Percentiles rank a stretch among this genome's conserved stretches.
Evolutionary conservation across 2,113 vertebrate species (phyloP).

Genomic region (Odontesthes bonariensis): DNA sequence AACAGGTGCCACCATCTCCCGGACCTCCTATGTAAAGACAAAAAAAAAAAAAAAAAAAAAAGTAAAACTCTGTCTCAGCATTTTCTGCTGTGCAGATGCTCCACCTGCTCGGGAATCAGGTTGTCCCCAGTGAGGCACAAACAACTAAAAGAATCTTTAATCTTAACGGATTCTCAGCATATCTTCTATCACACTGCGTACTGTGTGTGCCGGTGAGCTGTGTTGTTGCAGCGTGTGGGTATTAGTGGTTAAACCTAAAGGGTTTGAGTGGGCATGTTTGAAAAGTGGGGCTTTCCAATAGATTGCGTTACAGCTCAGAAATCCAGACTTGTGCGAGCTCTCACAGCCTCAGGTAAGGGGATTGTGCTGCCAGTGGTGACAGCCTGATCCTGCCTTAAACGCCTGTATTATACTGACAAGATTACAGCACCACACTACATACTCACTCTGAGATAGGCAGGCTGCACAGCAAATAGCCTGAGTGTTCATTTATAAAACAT

Average conservation of each 20-base stretch:
- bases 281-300: conserved; percentile 77
- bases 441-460: conserved; percentile 46
- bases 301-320: conserved; percentile 56
- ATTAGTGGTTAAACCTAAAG: conserved; percentile 66
- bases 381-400: conserved; percentile 76
- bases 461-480: conserved; percentile 53
- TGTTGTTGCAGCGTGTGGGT: conserved; percentile 35
- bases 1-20: conserved; percentile 91
- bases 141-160: conserved; percentile 50
- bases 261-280: conserved; percentile 74
- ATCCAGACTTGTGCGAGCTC: conserved; percentile 63
- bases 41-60: conserved; percentile 22
- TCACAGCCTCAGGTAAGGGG: conserved; percentile 76
- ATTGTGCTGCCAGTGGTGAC: conserved; percentile 76
- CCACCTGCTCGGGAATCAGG: conserved; percentile 54
- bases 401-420: conserved; percentile 77
- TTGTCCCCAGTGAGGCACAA: conserved; percentile 30
- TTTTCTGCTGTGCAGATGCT: conserved; percentile 47
- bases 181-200: conserved; percentile 17
- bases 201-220: conserved; percentile 17
- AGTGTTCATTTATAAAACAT: conserved; percentile 67
- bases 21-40: conserved; percentile 84
- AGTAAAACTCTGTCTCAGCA: conserved; percentile 53
- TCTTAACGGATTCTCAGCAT: conserved; percentile 54
- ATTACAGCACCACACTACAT: conserved; percentile 65